A percentile compares a stretch with the other conserved stretches of the same genome.
Conservation (phyloP, 2,888 invertebrate species). For the Operophtera brumata region DNA sequence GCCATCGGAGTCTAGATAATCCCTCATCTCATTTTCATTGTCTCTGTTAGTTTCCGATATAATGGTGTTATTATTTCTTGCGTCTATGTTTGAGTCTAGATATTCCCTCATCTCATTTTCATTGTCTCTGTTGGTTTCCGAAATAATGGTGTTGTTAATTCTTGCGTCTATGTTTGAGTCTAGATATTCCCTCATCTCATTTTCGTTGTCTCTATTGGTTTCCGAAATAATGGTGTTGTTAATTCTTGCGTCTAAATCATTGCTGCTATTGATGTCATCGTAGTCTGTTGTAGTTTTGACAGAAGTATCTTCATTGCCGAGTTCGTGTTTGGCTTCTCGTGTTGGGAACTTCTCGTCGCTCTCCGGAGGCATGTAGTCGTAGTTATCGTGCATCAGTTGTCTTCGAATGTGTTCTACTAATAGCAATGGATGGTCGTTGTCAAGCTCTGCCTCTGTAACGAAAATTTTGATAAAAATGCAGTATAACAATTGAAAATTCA, state of each 20-base stretch:
- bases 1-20: too few species aligned
- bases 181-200: too few species aligned
- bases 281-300: background rate
- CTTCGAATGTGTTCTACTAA: conserved; percentile 38
- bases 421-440: conserved; percentile 9
- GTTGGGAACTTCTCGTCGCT: conserved; percentile 19
- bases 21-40: too few species aligned
- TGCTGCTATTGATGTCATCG: background rate
- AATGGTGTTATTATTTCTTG: too few species aligned
- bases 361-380: conserved; percentile 46
- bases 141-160: too few species aligned
- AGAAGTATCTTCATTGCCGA: conserved; percentile 33
- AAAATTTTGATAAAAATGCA: background rate
- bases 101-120: too few species aligned
- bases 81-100: too few species aligned
- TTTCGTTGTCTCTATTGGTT: too few species aligned
- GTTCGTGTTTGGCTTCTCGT: conserved; percentile 11
- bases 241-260: background rate
- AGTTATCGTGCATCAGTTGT: conserved; percentile 53
- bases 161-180: too few species aligned
- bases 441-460: background rate
- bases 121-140: too few species aligned
- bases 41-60: too few species aligned
- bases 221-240: conserved; percentile 12
- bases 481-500: too few species aligned